Percentiles rank a stretch among this genome's conserved stretches.
These are phyloP conservation scores for Pyrrhia umbra DNA, from an alignment of 2,888 invertebrate genomes.

Conservation along the genomic window DNA sequence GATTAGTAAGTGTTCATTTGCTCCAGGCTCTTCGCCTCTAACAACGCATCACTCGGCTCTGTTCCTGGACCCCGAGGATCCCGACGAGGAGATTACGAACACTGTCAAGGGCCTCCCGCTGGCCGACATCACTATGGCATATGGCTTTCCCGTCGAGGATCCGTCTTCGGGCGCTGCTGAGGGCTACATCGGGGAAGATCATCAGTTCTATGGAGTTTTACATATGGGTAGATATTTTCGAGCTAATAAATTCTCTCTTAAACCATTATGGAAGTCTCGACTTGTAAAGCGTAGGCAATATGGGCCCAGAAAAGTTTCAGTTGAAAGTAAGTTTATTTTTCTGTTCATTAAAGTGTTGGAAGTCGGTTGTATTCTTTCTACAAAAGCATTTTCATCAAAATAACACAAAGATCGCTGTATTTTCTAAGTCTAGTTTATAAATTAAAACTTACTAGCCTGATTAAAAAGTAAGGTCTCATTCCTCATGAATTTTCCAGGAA, in stretches of 20 bases:
- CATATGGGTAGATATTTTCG: slow-evolving; percentile 72
- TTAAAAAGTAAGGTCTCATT: too few species aligned
- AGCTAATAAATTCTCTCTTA: background rate
- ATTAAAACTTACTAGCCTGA: too few species aligned
- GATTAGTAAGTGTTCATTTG: background rate
- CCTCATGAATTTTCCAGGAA: slow-evolving; percentile 69
- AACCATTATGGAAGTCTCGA: too few species aligned
- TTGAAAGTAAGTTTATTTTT: too few species aligned
- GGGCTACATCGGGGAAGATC: slow-evolving; percentile 84
- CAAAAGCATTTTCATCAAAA: too few species aligned
- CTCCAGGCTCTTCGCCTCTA: slow-evolving; percentile 71
- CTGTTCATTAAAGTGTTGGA: too few species aligned
- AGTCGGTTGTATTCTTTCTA: too few species aligned
- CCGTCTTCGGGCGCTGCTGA: slow-evolving; percentile 81
- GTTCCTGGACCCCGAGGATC: slow-evolving; percentile 73
- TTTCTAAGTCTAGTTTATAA: too few species aligned
- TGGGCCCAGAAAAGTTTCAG: too few species aligned
- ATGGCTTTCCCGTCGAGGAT: slow-evolving; percentile 78
- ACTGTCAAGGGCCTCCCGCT: slow-evolving; percentile 61
- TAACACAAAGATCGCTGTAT: too few species aligned
- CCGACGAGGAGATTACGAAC: slow-evolving; percentile 44
- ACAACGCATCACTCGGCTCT: slow-evolving; percentile 69
- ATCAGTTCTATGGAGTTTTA: slow-evolving; percentile 83
- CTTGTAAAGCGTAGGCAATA: too few species aligned
- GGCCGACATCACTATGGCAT: slow-evolving; percentile 77